Evolutionary conservation across 2,888 invertebrate genomes (phyloP).

Genomic region (Megaustenia siamemsis): DNA sequence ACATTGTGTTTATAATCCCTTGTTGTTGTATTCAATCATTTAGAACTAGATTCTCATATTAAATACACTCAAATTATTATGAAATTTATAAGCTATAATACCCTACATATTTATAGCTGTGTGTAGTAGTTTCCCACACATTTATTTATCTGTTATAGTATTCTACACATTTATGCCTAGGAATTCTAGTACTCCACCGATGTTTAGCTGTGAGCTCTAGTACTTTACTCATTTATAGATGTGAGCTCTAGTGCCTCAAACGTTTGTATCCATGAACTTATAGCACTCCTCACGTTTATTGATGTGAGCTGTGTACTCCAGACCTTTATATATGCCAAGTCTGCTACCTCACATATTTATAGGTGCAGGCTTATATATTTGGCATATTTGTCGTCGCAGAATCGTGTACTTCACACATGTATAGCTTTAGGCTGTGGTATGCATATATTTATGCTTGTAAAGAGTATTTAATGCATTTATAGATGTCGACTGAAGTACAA

Average conservation of each 20-base stretch:
- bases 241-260: neutral
- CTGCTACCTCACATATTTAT: too few relatives aligned
- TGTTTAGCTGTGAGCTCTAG: neutral
- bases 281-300: neutral
- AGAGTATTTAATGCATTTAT: too few relatives aligned
- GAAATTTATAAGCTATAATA: too few relatives aligned
- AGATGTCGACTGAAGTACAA: too few relatives aligned
- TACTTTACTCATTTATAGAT: neutral
- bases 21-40: too few relatives aligned
- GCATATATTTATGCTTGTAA: too few relatives aligned
- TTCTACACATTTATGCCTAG: neutral
- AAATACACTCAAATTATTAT: too few relatives aligned
- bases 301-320: neutral
- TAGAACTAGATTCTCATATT: too few relatives aligned
- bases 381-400: too few relatives aligned
- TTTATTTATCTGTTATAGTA: neutral
- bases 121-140: neutral
- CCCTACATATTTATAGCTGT: neutral
- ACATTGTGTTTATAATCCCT: too few relatives aligned
- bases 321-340: neutral
- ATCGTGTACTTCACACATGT: neutral
- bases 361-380: too few relatives aligned
- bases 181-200: neutral
- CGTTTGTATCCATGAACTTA: neutral
- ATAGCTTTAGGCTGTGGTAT: neutral